A percentile compares a stretch with the other conserved stretches of the same genome.
Evolutionary conservation across 2,888 invertebrate genomes (phyloP).

Genomic region (Mesopsocus fuscifrons): DNA sequence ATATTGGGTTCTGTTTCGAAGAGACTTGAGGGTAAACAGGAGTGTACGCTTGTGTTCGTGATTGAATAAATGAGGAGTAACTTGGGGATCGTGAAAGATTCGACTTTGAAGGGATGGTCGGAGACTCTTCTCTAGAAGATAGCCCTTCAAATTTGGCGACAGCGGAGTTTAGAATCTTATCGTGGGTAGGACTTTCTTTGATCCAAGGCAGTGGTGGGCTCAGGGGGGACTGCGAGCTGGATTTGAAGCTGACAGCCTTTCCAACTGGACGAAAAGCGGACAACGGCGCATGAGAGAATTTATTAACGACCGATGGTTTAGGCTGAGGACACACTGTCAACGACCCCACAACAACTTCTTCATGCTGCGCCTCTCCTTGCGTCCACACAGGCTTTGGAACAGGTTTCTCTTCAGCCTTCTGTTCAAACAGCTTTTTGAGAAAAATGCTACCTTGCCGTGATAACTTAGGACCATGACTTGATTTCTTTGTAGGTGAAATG

Average conservation of each 20-base stretch:
- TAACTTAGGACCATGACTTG: conserved; percentile 22
- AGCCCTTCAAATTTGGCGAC: conserved; percentile 33
- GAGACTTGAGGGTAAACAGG: conserved; percentile 2
- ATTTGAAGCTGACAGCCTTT: conserved; percentile 16
- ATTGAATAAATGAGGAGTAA: conserved; percentile 15
- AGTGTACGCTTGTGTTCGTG: conserved; percentile 14
- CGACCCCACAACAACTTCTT: conserved; percentile 26
- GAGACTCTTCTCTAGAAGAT: not conserved
- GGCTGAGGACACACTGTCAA: conserved; percentile 23
- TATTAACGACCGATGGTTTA: conserved; percentile 38
- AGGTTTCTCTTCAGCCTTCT: conserved; percentile 24
- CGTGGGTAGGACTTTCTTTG: conserved; percentile 26
- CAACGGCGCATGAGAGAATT: conserved; percentile 58
- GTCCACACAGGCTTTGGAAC: conserved; percentile 26
- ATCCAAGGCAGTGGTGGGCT: conserved; percentile 32
- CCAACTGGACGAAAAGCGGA: conserved; percentile 49
- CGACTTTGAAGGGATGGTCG: too few relatives aligned
- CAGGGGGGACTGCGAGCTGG: conserved; percentile 22
- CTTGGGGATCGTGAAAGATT: conserved; percentile 6
- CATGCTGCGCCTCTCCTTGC: conserved; percentile 22
- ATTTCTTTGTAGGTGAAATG: conserved; percentile 19
- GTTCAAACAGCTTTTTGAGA: conserved; percentile 17
- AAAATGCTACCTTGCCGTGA: conserved; percentile 16
- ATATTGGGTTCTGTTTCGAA: conserved; percentile 4
- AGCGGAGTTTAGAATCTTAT: conserved; percentile 31